Evolutionary conservation across 2,113 vertebrate species (phyloP).

Genomic region (Triplophysa dalaica): DNA sequence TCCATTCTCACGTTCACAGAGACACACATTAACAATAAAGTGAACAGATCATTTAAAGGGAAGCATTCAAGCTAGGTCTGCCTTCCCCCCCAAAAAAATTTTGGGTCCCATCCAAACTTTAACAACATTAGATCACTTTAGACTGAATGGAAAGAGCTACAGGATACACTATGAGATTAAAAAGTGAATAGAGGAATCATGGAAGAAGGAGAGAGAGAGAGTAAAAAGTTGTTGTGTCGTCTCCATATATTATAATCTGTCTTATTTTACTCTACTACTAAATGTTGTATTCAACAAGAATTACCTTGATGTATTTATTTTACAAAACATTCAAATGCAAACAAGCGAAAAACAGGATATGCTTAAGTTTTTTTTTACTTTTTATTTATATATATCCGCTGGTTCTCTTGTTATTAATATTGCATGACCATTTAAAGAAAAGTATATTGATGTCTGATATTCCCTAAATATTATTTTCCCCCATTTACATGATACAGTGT

Average conservation of each 20-base stretch:
- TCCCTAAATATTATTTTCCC: too few relatives aligned
- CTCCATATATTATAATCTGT: too few relatives aligned
- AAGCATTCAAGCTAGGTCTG: neutral
- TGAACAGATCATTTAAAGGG: too few relatives aligned
- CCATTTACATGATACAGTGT: too few relatives aligned
- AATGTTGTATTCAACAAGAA: neutral
- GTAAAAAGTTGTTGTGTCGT: too few relatives aligned
- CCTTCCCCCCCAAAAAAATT: neutral
- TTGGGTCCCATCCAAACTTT: neutral
- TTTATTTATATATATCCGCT: too few relatives aligned
- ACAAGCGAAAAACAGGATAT: too few relatives aligned
- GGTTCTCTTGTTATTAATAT: too few relatives aligned
- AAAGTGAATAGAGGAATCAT: neutral
- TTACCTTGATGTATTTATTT: neutral
- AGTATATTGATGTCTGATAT: too few relatives aligned
- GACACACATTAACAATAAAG: neutral
- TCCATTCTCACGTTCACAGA: constrained; percentile 25
- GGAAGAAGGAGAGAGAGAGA: constrained; percentile 5
- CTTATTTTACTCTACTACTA: too few relatives aligned
- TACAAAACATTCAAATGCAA: neutral
- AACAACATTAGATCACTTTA: constrained; percentile 22
- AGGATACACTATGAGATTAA: neutral
- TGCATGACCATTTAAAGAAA: too few relatives aligned
- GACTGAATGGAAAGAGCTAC: neutral
- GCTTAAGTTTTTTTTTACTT: too few relatives aligned